Evolutionary conservation across 2,888 invertebrate genomes (phyloP).

Genomic region (Anthophora plumipes): DNA sequence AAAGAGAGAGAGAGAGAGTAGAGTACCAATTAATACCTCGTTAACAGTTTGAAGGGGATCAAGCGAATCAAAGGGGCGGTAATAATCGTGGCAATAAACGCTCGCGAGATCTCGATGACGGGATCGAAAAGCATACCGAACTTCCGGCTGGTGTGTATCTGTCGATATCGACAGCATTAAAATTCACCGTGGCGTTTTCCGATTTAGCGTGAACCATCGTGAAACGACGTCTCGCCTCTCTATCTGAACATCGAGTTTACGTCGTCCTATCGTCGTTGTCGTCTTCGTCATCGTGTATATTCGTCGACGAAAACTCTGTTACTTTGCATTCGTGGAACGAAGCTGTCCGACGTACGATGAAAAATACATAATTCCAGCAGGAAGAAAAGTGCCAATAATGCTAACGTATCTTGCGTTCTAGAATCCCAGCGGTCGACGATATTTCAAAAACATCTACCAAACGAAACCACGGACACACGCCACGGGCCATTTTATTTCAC

Average conservation of each 20-base stretch:
- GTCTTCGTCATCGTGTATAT: neutral
- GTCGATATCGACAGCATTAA: conserved; percentile 47
- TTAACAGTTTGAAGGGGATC: neutral
- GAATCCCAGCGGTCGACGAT: conserved; percentile 48
- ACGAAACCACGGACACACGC: conserved; percentile 38
- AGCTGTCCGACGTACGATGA: conserved; percentile 48
- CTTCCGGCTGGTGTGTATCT: neutral
- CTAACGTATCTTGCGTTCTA: conserved; percentile 44
- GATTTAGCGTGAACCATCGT: conserved; percentile 34
- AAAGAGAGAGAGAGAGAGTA: neutral
- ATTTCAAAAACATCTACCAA: conserved; percentile 51
- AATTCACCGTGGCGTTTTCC: conserved; percentile 43
- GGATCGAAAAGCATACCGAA: neutral
- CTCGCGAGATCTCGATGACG: too few relatives aligned
- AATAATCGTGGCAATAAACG: conserved; percentile 23
- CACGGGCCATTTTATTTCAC: conserved; percentile 70
- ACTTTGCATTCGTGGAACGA: conserved; percentile 42
- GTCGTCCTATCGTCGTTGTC: conserved; percentile 12
- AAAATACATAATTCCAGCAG: conserved; percentile 68
- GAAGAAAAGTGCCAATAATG: conserved; percentile 66
- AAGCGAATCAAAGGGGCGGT: neutral
- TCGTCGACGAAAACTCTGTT: conserved; percentile 27
- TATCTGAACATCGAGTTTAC: conserved; percentile 33
- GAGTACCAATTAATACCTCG: neutral
- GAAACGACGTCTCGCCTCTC: conserved; percentile 10